Evolutionary conservation across 2,113 vertebrate genomes (phyloP), one percentile per base, ranked within the genome.

Genomic region (Poecile atricapillus): DNA sequence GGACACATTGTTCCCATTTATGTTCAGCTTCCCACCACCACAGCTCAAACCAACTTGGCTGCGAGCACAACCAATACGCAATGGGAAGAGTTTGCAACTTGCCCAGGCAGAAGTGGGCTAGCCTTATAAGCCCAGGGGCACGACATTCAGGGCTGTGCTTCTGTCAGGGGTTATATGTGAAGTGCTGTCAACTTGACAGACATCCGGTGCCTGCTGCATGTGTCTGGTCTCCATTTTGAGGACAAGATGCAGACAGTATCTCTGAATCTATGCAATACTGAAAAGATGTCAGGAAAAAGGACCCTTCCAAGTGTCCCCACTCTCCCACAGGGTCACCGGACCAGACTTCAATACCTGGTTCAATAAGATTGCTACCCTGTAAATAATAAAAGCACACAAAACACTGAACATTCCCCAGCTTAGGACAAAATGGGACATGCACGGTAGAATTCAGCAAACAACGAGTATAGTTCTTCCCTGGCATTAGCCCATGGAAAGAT

Each of bases 31-130:
- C 74, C 33, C 27, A 33, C 28, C 25, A 13, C 18, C 41, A 63
- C 35, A 53, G 27, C n/a, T 86, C 56, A 69, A 64, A 82, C 8
- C 0, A 0, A 18, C 27, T 11, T 19, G 18, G 11, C 39, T 10
- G 18, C 2, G 1, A 35, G 30, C 16, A 47, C 39, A 46, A 49
- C 16, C 44, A 68, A 16, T 6, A 35, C 35, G 6, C 0, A 0
- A 58, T 1, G 10, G 37, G 7, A 93, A 74, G 15, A 67, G 28
- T 17, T 2, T 52, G 47, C 23, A 92, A 20, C 23, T 11, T 59
- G 52, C 33, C 47, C 55, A 43, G 24, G 46, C 28, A 75, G 62
- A 18, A 68, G 11, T 5, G 5, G 6, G 52, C 28, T 15, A 90
- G 22, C 21, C 31, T 31, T 15, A 39, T 39, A 53, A 46, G 30